Evolutionary conservation across 2,888 invertebrate species (phyloP).

Genomic region (Watsonalla cultraria): DNA sequence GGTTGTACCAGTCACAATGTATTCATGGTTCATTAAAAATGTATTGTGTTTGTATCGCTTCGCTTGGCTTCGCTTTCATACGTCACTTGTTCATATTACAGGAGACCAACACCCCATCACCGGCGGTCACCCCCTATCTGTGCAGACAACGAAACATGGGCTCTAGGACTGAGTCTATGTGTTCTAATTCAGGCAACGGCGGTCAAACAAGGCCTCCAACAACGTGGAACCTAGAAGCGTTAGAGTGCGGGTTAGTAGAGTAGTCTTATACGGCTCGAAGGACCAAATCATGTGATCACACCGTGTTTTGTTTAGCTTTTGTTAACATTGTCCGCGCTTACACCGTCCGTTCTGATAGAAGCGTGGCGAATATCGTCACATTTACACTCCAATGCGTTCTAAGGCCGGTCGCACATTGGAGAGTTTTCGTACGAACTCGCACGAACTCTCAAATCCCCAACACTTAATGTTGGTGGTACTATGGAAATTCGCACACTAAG

Average conservation of each 20-base stretch:
- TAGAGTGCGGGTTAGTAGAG: conserved; percentile 67
- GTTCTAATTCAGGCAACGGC: conserved; percentile 45
- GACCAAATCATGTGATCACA: conserved; percentile 9
- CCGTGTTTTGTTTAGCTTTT: background rate
- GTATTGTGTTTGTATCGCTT: background rate
- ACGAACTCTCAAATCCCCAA: no score
- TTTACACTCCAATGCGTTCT: background rate
- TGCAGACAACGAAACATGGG: conserved; percentile 88
- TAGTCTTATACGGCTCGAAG: conserved; percentile 20
- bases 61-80: conserved; percentile 5
- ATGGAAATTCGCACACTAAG: no score
- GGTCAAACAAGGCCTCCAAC: conserved; percentile 32
- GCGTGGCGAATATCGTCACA: background rate
- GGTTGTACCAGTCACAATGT: background rate
- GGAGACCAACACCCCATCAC: conserved; percentile 82
- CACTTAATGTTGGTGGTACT: no score
- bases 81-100: conserved; percentile 30
- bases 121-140: conserved; percentile 88
- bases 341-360: conserved; percentile 5
- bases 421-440: no score
- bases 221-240: conserved; percentile 61
- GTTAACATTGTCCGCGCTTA: background rate
- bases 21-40: background rate
- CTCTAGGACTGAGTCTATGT: conserved; percentile 68
- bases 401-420: background rate